phyloP scores from a whole-genome alignment of 1,140 invertebrate genomes.

The Polyergus mexicanus region DNA sequence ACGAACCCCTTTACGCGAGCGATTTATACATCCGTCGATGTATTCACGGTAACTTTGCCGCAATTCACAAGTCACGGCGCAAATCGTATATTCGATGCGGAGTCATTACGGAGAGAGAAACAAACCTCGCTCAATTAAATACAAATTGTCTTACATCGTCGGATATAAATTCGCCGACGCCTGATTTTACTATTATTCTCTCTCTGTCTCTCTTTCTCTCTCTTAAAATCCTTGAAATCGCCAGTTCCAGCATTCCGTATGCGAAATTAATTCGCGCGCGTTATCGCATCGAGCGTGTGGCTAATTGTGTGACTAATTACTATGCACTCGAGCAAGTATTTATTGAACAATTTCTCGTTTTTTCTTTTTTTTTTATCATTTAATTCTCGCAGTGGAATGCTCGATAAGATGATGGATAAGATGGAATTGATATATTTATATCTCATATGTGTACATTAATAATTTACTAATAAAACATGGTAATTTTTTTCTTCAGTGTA shows the following conservation, averaged over 20 bases:
- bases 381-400: neutral
- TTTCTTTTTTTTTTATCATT: neutral
- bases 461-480: constrained; percentile 60
- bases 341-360: neutral
- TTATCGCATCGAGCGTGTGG: constrained; percentile 9
- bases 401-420: neutral
- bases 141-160: constrained; percentile 13
- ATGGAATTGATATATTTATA: constrained; percentile 25
- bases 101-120: neutral
- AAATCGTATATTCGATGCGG: neutral
- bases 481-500: constrained; percentile 40
- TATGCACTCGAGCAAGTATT: constrained; percentile 29
- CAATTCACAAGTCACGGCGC: neutral
- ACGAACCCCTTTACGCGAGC: constrained; percentile 40
- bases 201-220: neutral
- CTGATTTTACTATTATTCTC: constrained; percentile 10
- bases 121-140: constrained; percentile 22
- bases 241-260: constrained; percentile 2
- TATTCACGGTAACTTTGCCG: constrained; percentile 5
- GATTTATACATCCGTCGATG: constrained; percentile 59
- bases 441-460: constrained; percentile 27
- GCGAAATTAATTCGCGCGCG: constrained; percentile 57
- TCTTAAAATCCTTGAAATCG: neutral
- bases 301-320: constrained; percentile 27
- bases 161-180: neutral